phyloP scores from a whole-genome alignment of 2,888 invertebrate species.

The Autographa gamma region DNA sequence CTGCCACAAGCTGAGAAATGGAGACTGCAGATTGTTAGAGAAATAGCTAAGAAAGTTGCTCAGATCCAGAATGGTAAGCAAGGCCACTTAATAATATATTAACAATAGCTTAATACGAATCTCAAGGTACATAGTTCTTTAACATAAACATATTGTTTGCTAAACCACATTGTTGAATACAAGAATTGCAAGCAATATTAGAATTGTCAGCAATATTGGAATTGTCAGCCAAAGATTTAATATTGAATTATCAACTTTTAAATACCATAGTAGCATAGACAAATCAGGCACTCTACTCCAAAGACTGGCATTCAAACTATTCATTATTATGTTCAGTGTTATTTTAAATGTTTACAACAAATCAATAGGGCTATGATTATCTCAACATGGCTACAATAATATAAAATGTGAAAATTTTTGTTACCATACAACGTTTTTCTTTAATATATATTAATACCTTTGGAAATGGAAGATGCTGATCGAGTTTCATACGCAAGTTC shows the following conservation, averaged over 20 bases:
- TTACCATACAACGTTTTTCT: constrained; percentile 44
- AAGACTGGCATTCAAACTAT: neutral
- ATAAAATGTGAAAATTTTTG: constrained; percentile 64
- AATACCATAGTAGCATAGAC: neutral
- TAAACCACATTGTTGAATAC: neutral
- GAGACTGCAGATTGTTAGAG: constrained; percentile 98
- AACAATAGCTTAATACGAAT: neutral
- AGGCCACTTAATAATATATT: no score
- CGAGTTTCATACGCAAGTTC: constrained; percentile 38
- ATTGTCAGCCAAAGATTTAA: no score
- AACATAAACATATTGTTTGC: neutral
- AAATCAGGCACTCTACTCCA: neutral
- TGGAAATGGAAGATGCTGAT: constrained; percentile 50
- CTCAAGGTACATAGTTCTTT: neutral
- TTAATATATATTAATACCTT: constrained; percentile 29
- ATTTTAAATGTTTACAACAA: constrained; percentile 51
- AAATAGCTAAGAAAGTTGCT: constrained; percentile 99
- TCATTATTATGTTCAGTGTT: constrained; percentile 1
- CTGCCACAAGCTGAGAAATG: constrained; percentile 98
- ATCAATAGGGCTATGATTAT: constrained; percentile 74
- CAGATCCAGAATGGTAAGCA: constrained; percentile 98
- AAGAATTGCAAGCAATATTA: neutral
- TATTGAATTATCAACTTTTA: no score
- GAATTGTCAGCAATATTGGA: no score
- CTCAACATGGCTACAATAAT: constrained; percentile 41